These are phyloP conservation scores for Notodonta dromedarius DNA, from an alignment of 2,888 invertebrate genomes.

Conservation along the genomic window DNA sequence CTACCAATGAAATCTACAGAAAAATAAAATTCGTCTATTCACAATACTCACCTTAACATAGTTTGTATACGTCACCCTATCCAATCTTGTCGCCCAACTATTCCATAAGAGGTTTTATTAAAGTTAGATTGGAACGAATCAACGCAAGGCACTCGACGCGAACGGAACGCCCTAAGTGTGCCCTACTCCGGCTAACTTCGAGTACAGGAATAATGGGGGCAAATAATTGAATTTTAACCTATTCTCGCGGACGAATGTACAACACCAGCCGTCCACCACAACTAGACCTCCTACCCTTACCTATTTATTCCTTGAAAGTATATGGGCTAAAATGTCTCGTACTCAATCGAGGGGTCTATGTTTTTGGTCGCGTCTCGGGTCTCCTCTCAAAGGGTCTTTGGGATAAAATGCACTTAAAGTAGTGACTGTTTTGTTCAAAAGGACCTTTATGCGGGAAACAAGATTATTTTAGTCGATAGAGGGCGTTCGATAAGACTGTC, in stretches of 20 bases:
- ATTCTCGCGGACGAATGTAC: slow-evolving; percentile 57
- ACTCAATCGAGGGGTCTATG: slow-evolving; percentile 34
- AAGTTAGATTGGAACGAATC: slow-evolving; percentile 61
- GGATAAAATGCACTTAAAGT: slow-evolving; percentile 72
- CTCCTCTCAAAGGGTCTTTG: slow-evolving; percentile 60
- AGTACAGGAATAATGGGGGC: slow-evolving; percentile 63
- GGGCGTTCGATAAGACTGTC: slow-evolving; percentile 38
- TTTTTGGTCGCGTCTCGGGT: slow-evolving; percentile 40
- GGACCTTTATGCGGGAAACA: slow-evolving; percentile 54
- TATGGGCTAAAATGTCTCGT: background rate
- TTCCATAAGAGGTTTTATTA: slow-evolving; percentile 45
- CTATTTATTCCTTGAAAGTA: background rate
- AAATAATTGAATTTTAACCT: slow-evolving; percentile 75
- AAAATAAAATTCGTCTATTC: no score
- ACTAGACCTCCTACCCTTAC: slow-evolving; percentile 18
- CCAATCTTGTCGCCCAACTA: slow-evolving; percentile 25
- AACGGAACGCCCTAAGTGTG: slow-evolving; percentile 59
- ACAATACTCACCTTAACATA: background rate
- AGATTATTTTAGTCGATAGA: slow-evolving; percentile 62
- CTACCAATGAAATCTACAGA: no score
- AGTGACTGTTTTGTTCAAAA: slow-evolving; percentile 63
- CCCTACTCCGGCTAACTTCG: slow-evolving; percentile 54
- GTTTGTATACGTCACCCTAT: background rate
- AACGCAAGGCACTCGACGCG: slow-evolving; percentile 43
- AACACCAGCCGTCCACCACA: slow-evolving; percentile 31